Evolutionary conservation across 2,797 vertebrate genomes (phyloP).

Genomic region (Epinephelus awoara): DNA sequence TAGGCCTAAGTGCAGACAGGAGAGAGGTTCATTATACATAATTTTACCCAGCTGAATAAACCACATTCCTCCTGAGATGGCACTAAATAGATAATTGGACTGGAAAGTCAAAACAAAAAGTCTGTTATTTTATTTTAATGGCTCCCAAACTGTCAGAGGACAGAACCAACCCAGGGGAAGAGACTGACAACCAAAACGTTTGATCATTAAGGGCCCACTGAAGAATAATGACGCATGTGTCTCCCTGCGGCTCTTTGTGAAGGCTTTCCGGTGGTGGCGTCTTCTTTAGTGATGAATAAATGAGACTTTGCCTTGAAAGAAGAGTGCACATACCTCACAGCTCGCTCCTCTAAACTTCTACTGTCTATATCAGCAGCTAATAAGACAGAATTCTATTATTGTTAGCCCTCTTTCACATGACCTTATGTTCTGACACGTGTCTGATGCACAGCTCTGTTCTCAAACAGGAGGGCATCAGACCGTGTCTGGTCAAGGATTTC

Average conservation of each 20-base stretch:
- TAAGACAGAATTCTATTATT: slow-evolving; percentile 37
- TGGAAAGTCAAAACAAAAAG: slow-evolving; percentile 62
- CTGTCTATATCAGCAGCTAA: slow-evolving; percentile 24
- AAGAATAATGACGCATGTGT: slow-evolving; percentile 56
- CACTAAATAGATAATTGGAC: slow-evolving; percentile 64
- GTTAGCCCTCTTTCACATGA: slow-evolving; percentile 27
- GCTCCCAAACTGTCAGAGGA: slow-evolving; percentile 58
- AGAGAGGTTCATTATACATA: slow-evolving; percentile 35
- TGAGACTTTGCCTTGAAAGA: slow-evolving; percentile 56
- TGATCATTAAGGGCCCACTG: slow-evolving; percentile 64
- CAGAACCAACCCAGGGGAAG: slow-evolving; percentile 34
- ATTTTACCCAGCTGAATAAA: slow-evolving; percentile 51
- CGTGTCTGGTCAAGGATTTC: slow-evolving; percentile 23
- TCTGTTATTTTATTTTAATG: slow-evolving; percentile 36
- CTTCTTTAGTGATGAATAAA: slow-evolving; percentile 55
- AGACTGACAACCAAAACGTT: slow-evolving; percentile 49
- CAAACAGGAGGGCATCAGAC: slow-evolving; percentile 28
- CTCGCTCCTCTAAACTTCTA: slow-evolving; percentile 26
- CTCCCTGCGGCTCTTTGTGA: slow-evolving; percentile 37
- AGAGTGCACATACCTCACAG: slow-evolving; percentile 18
- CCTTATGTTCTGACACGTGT: slow-evolving; percentile 48
- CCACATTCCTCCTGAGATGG: slow-evolving; percentile 44
- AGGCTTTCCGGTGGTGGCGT: slow-evolving; percentile 14
- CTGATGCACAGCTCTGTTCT: slow-evolving; percentile 41
- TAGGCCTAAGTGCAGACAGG: slow-evolving; percentile 11